Base-by-base conservation (phyloP, 2,888 invertebrate species). In the Euspilapteryx auroguttella region DNA sequence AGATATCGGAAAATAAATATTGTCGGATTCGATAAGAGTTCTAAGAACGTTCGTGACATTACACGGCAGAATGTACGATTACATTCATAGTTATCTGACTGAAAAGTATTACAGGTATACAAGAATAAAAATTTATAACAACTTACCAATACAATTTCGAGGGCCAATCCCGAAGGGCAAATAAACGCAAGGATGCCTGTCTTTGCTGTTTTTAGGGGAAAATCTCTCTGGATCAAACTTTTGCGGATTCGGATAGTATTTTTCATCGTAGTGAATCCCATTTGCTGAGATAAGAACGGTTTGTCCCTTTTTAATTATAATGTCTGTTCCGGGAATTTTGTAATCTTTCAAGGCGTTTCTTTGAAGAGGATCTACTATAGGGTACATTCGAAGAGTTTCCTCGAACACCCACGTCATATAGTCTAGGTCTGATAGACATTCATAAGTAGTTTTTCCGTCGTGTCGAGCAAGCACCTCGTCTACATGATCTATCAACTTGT, bases 181-280 rank as follows among this genome's bases (percentile, higher is more conserved):
- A 34, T 53, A 71, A 2, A 56, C 56, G 34, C 55, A 61, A 0
- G 52, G 39, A 31, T 56, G 58, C 2, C 57, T 44, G 6, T 40
- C 33, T 12, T 41, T 45, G 21, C 39, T 45, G 12, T 51, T 54
- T 24, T 58, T 53, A 0, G 49, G 31, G 12, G 47, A 41, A 42
- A 78, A 78, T 32, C 71, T 47, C 21, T 76, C 65, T 2, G 78
- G 78, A 30, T 69, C 55, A 39, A 77, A 79, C 25, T 47, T 49
- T 22, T 56, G 50, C 4, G 78, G 76, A 8, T 76, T 42, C 1
- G 57, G 48, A 36, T 58, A 78, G 34, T 64, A 52, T 25, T 53
- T 44, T 7, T 55, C 49, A 36, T 76, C 71, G 17, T 55, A 39
- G 34, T 78, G 76, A 14, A 77, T 47, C 4, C 56, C 63, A 10